Evolutionary conservation across 2,888 invertebrate genomes (phyloP).

Genomic region (Lasioglossum oenotherae): DNA sequence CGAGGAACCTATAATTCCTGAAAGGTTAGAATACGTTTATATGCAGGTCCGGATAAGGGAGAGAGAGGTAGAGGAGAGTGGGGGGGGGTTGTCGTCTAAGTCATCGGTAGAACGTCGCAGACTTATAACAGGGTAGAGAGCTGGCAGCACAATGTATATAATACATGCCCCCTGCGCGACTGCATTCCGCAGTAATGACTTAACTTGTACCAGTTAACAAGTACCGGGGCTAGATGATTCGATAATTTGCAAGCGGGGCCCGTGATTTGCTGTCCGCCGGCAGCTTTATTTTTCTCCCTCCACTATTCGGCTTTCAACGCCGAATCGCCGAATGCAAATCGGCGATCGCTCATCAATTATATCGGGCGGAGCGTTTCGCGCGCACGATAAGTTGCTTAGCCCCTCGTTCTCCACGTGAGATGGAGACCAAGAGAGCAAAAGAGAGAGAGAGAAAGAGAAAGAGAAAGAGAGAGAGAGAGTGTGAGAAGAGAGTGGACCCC

Average conservation of each 20-base stretch:
- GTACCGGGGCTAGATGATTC: constrained; percentile 68
- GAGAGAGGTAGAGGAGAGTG: background rate
- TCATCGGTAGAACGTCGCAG: constrained; percentile 51
- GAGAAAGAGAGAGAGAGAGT: background rate
- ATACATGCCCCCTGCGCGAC: constrained; percentile 71
- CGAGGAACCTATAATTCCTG: constrained; percentile 14
- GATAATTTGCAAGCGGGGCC: constrained; percentile 69
- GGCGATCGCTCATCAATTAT: constrained; percentile 19
- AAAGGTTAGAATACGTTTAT: constrained; percentile 37
- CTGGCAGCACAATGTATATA: constrained; percentile 73
- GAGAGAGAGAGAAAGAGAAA: background rate
- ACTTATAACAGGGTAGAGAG: constrained; percentile 46
- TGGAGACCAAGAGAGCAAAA: background rate
- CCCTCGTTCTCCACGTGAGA: background rate
- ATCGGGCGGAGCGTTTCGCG: constrained; percentile 18
- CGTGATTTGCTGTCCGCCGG: constrained; percentile 40
- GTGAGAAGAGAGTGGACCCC: background rate
- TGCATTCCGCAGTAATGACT: constrained; percentile 79
- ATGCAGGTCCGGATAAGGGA: background rate
- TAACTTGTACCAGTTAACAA: constrained; percentile 69
- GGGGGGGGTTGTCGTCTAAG: constrained; percentile 8
- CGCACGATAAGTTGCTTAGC: constrained; percentile 17
- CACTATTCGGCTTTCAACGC: constrained; percentile 17
- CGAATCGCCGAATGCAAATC: constrained; percentile 41
- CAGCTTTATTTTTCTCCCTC: constrained; percentile 31